Evolutionary conservation across 2,113 vertebrate genomes (phyloP).

Genomic region (Plecotus auritus): DNA sequence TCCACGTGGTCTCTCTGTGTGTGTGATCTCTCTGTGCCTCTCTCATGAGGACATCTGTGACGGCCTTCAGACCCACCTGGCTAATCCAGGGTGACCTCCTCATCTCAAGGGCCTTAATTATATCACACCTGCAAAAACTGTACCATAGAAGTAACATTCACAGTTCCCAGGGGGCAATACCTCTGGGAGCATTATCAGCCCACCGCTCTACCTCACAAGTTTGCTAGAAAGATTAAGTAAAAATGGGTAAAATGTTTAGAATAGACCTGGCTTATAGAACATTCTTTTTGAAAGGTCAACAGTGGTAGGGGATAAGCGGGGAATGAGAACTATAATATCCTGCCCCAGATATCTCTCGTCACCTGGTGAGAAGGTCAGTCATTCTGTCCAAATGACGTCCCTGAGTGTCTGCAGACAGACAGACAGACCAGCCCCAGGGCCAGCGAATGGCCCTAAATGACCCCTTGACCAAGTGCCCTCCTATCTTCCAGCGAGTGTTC

Average conservation of each 20-base stretch:
- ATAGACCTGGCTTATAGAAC: neutral
- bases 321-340: neutral
- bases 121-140: neutral
- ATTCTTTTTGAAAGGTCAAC: neutral
- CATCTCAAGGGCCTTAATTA: neutral
- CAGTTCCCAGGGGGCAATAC: neutral
- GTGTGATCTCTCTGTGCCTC: neutral
- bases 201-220: neutral
- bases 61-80: neutral
- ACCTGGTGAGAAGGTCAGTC: rapidly evolving
- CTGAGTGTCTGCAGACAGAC: neutral
- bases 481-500: neutral
- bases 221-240: neutral
- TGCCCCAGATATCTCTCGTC: neutral
- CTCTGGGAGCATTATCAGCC: neutral
- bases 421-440: neutral
- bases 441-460: neutral
- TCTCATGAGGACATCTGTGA: neutral
- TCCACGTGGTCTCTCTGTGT: rapidly evolving
- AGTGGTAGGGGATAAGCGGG: neutral
- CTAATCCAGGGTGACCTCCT: neutral
- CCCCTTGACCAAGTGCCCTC: neutral
- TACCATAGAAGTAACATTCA: neutral
- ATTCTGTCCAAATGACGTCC: neutral
- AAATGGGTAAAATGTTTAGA: neutral